Evolutionary conservation across 1,140 invertebrate species (phyloP), one percentile per base, ranked within the genome.

Genomic region (Drosophila baimaii): DNA sequence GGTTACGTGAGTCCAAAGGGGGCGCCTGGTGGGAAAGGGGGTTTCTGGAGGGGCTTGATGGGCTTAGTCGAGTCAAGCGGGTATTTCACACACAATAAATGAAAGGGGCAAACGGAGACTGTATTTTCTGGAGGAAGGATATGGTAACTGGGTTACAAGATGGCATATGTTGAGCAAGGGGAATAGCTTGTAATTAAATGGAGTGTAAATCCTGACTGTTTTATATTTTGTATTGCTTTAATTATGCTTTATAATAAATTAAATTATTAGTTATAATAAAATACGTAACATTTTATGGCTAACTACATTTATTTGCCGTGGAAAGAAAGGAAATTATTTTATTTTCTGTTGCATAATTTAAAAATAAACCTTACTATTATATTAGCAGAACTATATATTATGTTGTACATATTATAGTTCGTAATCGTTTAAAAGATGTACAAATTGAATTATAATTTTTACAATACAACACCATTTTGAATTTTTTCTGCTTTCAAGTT

Each of bases 1-100:
- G 56, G 56, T 82, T 79, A 83, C 80, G 75, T 64, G 64, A 76
- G 62, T 47, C 15, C 5, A 52, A 43, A 35, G 49, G 62, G 62
- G 29, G 51, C 15, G 43, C 21, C 27, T 49, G 35, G 37, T 58
- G 23, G 54, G 44, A 49, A 33, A 69, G 10, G 56, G 56, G 17
- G 37, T 33, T 47, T 10, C 47, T 29, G 29, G 10, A 37, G 31
- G 23, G 37, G 10, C 46, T 39, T 33, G 39, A 31, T 54, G 29
- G 64, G 23, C 15, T 55, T 46, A 35, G 47, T 35, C 44, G 15
- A 70, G 39, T 69, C 64, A 41, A 70, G 35, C 35, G 35, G 31
- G 49, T 23, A 37, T 44, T 57, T 46, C 21, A 37, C 31, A 47
- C 25, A 37, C 21, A 47, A 59, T 21, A 59, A 59, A 33, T 27